Percentiles rank a stretch among this genome's conserved stretches.
Conservation (phyloP, 2,888 invertebrate species). For the Tineola bisselliella region DNA sequence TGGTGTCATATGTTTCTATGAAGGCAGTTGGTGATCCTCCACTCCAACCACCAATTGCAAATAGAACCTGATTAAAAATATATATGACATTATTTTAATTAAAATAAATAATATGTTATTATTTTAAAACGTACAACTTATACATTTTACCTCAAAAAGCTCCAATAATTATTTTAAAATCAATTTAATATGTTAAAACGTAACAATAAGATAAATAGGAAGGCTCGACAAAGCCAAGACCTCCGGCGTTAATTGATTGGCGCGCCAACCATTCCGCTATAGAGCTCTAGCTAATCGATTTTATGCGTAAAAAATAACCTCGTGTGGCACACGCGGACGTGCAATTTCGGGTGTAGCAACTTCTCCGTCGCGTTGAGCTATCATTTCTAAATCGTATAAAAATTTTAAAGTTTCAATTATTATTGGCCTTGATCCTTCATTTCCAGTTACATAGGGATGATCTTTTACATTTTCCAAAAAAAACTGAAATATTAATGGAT, state of each 20-base stretch:
- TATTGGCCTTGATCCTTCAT: conserved; percentile 85
- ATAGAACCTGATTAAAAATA: conserved; percentile 70
- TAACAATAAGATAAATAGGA: too few species aligned
- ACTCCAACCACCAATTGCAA: conserved; percentile 71
- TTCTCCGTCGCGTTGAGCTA: conserved; percentile 79
- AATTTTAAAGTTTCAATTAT: conserved; percentile 92
- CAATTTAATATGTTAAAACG: too few species aligned
- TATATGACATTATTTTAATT: too few species aligned
- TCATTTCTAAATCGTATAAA: conserved; percentile 91
- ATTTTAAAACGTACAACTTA: too few species aligned
- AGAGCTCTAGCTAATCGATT: too few species aligned
- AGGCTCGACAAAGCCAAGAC: too few species aligned
- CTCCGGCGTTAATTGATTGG: too few species aligned
- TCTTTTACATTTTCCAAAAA: conserved; percentile 91
- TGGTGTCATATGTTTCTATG: conserved; percentile 89
- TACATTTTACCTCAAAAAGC: too few species aligned
- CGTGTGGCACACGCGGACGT: conserved; percentile 85
- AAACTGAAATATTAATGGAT: conserved; percentile 57
- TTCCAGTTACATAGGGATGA: conserved; percentile 84
- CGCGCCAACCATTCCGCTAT: too few species aligned
- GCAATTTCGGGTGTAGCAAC: conserved; percentile 87
- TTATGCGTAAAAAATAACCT: conserved; percentile 56
- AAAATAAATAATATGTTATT: not conserved
- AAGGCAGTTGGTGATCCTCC: conserved; percentile 78
- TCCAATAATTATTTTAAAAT: too few species aligned